Evolutionary conservation across 2,888 invertebrate genomes (phyloP).

Genomic region (Lacanobia oleracea): DNA sequence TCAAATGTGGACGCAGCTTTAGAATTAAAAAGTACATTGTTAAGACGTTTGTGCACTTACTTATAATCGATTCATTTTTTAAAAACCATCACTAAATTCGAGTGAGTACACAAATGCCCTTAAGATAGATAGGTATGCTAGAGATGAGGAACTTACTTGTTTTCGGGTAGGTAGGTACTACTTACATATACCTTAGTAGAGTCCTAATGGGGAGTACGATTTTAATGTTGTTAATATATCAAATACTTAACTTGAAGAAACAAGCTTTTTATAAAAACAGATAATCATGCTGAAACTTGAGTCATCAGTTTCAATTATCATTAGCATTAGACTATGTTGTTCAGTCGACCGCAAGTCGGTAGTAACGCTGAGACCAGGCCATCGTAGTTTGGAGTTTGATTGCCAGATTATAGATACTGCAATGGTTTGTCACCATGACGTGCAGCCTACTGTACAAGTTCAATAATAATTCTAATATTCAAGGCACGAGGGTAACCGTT

Average conservation of each 20-base stretch:
- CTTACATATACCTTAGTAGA: constrained; percentile 7
- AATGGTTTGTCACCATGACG: not conserved
- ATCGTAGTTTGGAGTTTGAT: not conserved
- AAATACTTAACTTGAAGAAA: constrained; percentile 1
- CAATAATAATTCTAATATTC: constrained; percentile 72
- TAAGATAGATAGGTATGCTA: constrained; percentile 2
- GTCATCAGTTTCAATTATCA: constrained; percentile 8
- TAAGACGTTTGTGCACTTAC: not conserved
- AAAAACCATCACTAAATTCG: not conserved
- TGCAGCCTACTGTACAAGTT: constrained; percentile 47
- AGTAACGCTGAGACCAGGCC: not conserved
- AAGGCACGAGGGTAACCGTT: constrained; percentile 81
- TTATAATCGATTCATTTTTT: not conserved
- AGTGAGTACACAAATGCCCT: not conserved
- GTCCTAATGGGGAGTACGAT: not conserved
- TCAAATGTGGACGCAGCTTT: constrained; percentile 20
- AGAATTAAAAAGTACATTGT: constrained; percentile 4
- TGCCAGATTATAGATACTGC: not conserved
- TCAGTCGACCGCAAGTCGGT: not conserved
- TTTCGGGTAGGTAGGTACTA: constrained; percentile 5
- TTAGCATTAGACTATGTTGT: no score
- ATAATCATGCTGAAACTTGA: not conserved
- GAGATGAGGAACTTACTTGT: constrained; percentile 32
- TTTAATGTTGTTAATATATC: not conserved
- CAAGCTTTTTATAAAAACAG: not conserved